Evolutionary conservation across 2,113 vertebrate species (phyloP), one percentile per base, ranked within the genome.

Genomic region (Ginglymostoma cirratum): DNA sequence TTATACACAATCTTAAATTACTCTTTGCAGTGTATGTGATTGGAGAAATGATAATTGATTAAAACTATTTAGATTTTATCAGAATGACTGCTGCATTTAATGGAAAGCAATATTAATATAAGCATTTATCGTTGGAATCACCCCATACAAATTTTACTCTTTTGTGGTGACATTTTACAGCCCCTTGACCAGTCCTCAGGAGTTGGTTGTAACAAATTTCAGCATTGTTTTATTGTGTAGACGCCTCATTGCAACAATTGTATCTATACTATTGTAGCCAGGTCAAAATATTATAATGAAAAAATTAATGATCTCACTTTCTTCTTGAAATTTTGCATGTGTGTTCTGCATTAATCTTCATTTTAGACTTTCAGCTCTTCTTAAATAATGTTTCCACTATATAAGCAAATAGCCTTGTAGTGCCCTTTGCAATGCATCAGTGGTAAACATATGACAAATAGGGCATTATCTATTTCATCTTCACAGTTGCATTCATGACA

Each of bases 401-500:
- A 72, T 70, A 76, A 95, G 45, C 69, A 95, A 76, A 72, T 70
- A 15, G 24, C 34, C 38, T 89, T 0, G 55, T 96, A 90, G 96
- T 95, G 96, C 96, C 67, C 96, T 86, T 96, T 96, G 80, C 55
- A 96, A 83, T n/a, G 52, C 96, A 96, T 96, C 95, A 97, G 96
- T 95, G 34, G 95, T 96, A 97, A 95, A 69, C 96, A 93, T 96
- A 96, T 96, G 96, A 98, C 96, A 97, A 97, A 97, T 96, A 96
- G 96, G 95, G 96, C 83, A 96, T 19, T 96, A 96, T 67, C 94
- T 96, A 98, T 98, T 97, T 98, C 97, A 97, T 98, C 97, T 48
- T 97, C 97, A 97, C 97, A 98, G 97, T 97, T 97, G 96, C 96
- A 97, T 97, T 97, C 96, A 96, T 80, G 96, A 97, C 97, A 97